A percentile compares a stretch with the other conserved stretches of the same genome.
phyloP scores from a whole-genome alignment of 2,797 vertebrate species.

The Orientallactaga sibirica region DNA sequence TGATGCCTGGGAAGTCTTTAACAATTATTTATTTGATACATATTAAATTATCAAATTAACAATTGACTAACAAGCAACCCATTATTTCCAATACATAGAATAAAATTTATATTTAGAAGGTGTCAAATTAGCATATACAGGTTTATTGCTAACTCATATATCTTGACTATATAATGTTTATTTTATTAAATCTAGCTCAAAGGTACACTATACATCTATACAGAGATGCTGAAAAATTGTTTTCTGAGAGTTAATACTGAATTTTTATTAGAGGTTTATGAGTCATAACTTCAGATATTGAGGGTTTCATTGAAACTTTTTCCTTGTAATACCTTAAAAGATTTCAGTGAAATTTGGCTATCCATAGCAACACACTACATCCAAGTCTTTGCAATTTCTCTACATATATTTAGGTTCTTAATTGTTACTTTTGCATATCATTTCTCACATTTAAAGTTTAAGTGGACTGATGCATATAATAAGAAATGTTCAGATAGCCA shows the following conservation, averaged over 20 bases:
- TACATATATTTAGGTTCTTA: not conserved
- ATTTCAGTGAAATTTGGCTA: not conserved
- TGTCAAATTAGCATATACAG: conserved; percentile 4
- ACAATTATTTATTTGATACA: not conserved
- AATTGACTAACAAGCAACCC: not conserved
- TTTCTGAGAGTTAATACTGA: not conserved
- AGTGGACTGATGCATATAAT: not conserved
- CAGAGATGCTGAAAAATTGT: not conserved
- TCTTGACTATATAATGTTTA: not conserved
- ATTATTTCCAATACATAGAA: not conserved
- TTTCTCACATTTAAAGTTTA: not conserved
- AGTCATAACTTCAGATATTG: not conserved
- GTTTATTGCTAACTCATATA: not conserved
- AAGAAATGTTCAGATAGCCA: not conserved
- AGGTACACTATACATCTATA: not conserved
- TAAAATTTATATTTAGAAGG: not conserved
- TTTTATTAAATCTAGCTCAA: not conserved
- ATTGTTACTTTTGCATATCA: not conserved
- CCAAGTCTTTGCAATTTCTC: not conserved
- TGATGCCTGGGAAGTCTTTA: not conserved
- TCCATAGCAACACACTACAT: not conserved
- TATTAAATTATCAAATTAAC: not conserved
- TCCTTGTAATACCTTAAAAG: not conserved
- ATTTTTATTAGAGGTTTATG: not conserved
- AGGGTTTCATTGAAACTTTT: not conserved